Evolutionary conservation across 2,797 vertebrate genomes (phyloP), one percentile per base, ranked within the genome.

Genomic region (Cossypha polioptera): DNA sequence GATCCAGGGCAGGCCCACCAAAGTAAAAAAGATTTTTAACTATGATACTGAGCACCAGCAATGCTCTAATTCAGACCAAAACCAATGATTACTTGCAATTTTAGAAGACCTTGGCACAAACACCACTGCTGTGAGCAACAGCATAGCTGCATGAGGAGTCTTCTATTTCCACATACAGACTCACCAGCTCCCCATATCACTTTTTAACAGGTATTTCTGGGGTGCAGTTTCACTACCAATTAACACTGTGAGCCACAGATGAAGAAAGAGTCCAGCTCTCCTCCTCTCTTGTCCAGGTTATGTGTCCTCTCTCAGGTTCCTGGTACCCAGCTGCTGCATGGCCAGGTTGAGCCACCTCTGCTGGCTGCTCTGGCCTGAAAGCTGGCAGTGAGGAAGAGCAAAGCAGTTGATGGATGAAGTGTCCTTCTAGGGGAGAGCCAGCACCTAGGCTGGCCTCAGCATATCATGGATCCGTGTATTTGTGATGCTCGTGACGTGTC

Each of bases 271-370:
- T 14, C 13, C n/a, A 31, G 19, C 7, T 69, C 4, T 85, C 22
- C 47, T 78, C 9, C n/a, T 40, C 16, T 50, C 45, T 92, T 36
- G 3, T 48, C 45, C 50, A 71, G 18, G 6, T 48, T 65, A 17
- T 3, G 0, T 7, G 16, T 65, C 54, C n/a, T 48, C 20, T 29
- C 16, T 12, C n/a, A 15, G 0, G 11, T 4, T 3, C 1, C 69
- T 1, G 1, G 45, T 19, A n/a, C 6, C 31, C 33, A 75, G 40
- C 26, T 71, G 33, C 51, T 83, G 47, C 47, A 19, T 2, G 25
- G 26, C 5, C 71, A 55, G 43, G 25, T 54, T 75, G 36, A 72
- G 62, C 21, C 62, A 77, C 22, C 19, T 47, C 50, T 48, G 40
- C 54, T 53, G 66, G 20, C 36, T 59, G 50, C 74, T 57, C 45